Evolutionary conservation across 2,797 vertebrate species (phyloP).

Genomic region (Podarcis lilfordi): DNA sequence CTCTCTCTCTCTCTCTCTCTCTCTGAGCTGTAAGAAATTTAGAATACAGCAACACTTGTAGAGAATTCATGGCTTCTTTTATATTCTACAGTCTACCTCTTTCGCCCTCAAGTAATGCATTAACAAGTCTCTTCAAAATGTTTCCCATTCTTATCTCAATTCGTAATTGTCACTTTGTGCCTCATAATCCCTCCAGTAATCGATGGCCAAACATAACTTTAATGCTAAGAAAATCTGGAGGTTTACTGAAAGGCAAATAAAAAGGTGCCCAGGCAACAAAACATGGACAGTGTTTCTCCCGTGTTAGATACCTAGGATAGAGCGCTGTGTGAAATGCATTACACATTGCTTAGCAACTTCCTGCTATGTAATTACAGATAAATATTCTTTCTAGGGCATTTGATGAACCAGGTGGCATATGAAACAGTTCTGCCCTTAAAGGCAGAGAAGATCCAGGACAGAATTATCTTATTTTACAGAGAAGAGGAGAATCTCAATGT

Average conservation of each 20-base stretch:
- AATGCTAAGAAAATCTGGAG: constrained; percentile 9
- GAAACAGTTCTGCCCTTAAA: neutral
- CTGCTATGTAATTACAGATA: constrained; percentile 18
- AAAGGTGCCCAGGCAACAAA: neutral
- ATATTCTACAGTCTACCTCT: neutral
- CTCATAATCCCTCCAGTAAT: constrained; percentile 41
- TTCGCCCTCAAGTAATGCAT: constrained; percentile 47
- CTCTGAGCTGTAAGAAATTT: too few relatives aligned
- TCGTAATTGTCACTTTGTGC: constrained; percentile 54
- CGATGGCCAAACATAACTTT: constrained; percentile 17
- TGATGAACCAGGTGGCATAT: neutral
- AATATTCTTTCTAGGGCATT: constrained; percentile 19
- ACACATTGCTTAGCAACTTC: neutral
- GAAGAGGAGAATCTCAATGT: neutral
- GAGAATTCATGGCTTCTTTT: constrained; percentile 2
- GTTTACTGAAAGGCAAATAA: neutral
- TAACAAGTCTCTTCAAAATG: constrained; percentile 48
- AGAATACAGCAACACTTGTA: neutral
- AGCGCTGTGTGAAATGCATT: neutral
- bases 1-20: too few relatives aligned
- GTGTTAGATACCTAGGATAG: neutral
- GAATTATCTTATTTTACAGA: neutral
- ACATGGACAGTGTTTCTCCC: neutral
- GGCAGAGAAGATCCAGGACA: neutral
- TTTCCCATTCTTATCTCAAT: constrained; percentile 50